Conservation (phyloP, 2,113 vertebrate genomes). For the Eurypyga helias region DNA sequence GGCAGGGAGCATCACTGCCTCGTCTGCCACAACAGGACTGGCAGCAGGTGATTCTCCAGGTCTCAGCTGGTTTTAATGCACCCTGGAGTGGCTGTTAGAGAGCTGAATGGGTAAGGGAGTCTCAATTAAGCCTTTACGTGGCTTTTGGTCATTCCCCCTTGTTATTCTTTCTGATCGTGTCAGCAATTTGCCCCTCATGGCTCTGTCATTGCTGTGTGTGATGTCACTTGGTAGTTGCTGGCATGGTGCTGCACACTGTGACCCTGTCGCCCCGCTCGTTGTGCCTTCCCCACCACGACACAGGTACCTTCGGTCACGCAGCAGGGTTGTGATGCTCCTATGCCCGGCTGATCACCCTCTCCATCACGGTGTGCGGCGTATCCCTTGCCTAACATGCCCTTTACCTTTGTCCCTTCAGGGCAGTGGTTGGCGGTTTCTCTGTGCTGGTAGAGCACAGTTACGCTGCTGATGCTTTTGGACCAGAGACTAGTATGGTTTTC, state of each 20-base stretch:
- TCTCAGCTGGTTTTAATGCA: background rate
- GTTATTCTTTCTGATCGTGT: background rate
- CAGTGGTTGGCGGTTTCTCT: background rate
- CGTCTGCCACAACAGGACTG: rapidly evolving
- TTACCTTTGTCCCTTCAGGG: background rate
- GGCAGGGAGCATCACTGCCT: background rate
- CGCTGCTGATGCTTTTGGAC: background rate
- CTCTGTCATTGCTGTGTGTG: rapidly evolving
- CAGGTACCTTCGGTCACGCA: background rate
- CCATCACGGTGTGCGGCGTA: rapidly evolving
- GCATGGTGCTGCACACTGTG: rapidly evolving
- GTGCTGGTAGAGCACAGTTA: background rate
- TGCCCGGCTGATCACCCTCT: background rate
- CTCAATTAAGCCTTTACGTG: background rate
- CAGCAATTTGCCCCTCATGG: background rate
- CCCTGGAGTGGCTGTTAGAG: rapidly evolving
- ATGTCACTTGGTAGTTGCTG: background rate
- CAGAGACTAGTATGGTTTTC: background rate
- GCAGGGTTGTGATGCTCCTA: rapidly evolving
- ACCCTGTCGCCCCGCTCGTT: rapidly evolving
- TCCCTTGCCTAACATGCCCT: background rate
- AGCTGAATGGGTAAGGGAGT: background rate
- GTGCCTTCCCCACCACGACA: rapidly evolving
- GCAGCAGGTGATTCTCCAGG: background rate
- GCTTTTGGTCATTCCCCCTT: background rate